phyloP scores from a whole-genome alignment of 53 echinoderm and acorn worm genomes.

The Zoroaster sp. region DNA sequence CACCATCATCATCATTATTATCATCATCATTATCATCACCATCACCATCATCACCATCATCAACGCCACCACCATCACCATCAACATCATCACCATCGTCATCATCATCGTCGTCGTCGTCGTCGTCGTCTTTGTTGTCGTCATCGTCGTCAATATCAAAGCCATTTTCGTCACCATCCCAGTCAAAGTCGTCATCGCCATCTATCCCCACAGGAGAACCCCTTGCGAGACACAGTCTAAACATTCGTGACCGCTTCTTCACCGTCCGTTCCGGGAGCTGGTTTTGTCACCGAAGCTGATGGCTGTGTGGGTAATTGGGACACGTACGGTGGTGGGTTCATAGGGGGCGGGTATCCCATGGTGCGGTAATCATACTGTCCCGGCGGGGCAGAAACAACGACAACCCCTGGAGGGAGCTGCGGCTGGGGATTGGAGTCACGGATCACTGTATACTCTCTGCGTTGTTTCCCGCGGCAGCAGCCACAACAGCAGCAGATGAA shows the following conservation, averaged over 20 bases:
- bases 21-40: too few species aligned
- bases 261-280: not conserved
- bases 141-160: too few species aligned
- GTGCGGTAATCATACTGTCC: not conserved
- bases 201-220: too few species aligned
- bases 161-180: too few species aligned
- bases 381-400: not conserved
- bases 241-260: not conserved
- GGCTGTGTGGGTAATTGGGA: not conserved
- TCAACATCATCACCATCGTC: too few species aligned
- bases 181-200: too few species aligned
- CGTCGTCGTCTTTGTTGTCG: too few species aligned
- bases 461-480: slow-evolving; percentile 1
- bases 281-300: not conserved
- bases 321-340: not conserved
- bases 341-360: slow-evolving; percentile 4
- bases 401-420: not conserved
- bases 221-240: too few species aligned
- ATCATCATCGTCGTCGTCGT: too few species aligned
- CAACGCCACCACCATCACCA: too few species aligned
- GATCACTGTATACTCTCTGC: not conserved
- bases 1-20: too few species aligned
- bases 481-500: not conserved
- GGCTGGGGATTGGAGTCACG: not conserved
- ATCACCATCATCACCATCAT: too few species aligned